Base-by-base conservation (phyloP, 2,113 vertebrate species). In the Hippoglossus stenolepis region DNA sequence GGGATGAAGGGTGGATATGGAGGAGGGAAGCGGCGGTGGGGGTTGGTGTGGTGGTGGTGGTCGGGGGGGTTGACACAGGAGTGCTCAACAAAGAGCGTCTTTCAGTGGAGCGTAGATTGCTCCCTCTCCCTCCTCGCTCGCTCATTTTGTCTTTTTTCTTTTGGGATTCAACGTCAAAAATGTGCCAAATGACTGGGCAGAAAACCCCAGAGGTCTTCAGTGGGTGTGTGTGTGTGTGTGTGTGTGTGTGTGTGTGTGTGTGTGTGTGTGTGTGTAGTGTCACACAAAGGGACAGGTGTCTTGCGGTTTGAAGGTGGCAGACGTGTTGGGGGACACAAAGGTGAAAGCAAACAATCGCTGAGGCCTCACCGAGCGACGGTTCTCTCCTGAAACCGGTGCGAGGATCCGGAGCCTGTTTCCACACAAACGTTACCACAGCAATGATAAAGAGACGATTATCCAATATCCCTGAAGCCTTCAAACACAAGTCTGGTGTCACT, bases 1-100 rank as follows among this genome's bases (percentile, higher is more conserved):
- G 43, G 77, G 70, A 8, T 40, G 68, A 47, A 64, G 82, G 79
- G 66, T 68, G 75, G 71, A 69, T 73, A 26, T 54, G 12, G 40
- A 43, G 40, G 40, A 43, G 40, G 40, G 40, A 43, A 43, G 40
- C 10, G 12, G 40, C 3, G 11, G 40, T 43, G 9, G 31, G 62
- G 24, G 31, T 3, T 28, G 26, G 26, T 26, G 26, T 26, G 26
- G 28, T 28, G 28, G 28, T 4, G 28, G 31, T n/a, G 74, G 62
- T 21, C 63, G 81, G 79, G 35, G 56, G 40, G 12, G 24, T 45
- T 70, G 71, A 56, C 68, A 80, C 72, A 73, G 81, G 79, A 89
- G 85, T 26, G 86, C 72, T 88, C 89, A 91, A 93, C 91, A 93
- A 91, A 90, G 90, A 92, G 67, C 40, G 80, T 66, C 87, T 91